Evolutionary conservation across 1,140 invertebrate genomes (phyloP).

Genomic region (Drosophila pachea): DNA sequence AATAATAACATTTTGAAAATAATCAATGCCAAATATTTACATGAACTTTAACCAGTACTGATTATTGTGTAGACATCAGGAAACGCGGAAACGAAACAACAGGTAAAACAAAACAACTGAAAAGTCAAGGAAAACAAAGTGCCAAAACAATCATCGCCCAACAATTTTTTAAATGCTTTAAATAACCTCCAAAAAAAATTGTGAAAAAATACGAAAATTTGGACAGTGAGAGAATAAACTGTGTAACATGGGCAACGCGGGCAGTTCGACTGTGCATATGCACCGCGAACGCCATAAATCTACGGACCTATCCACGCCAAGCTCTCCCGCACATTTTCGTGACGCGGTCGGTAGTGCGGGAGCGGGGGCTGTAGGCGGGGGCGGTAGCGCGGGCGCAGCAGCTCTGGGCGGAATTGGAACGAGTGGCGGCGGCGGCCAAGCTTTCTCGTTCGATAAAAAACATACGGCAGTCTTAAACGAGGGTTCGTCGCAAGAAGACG

Average conservation of each 20-base stretch:
- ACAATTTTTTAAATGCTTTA: conserved; percentile 40
- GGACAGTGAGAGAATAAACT: conserved; percentile 25
- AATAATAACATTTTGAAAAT: conserved; percentile 57
- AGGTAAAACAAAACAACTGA: conserved; percentile 26
- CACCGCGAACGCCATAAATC: conserved; percentile 78
- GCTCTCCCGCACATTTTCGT: conserved; percentile 73
- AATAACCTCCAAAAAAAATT: conserved; percentile 42
- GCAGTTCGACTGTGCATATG: conserved; percentile 71
- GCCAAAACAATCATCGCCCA: conserved; percentile 50
- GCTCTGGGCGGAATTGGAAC: conserved; percentile 45
- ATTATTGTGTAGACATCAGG: conserved; percentile 6
- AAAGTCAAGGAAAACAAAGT: conserved; percentile 48
- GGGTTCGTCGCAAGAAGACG: conserved; percentile 83
- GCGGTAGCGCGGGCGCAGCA: conserved; percentile 43
- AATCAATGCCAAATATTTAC: conserved; percentile 51
- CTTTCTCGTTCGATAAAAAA: conserved; percentile 92
- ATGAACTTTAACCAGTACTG: conserved; percentile 22
- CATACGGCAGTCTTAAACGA: conserved; percentile 80
- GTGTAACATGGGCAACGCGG: conserved; percentile 73
- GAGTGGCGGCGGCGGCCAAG: conserved; percentile 80
- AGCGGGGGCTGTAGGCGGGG: conserved; percentile 21
- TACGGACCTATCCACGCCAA: conserved; percentile 71
- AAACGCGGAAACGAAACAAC: conserved; percentile 37
- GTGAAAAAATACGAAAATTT: conserved; percentile 9
- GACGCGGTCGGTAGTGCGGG: conserved; percentile 51